Percentiles rank a stretch among this genome's conserved stretches.
phyloP scores from a whole-genome alignment of 2,797 vertebrate genomes.

The Morus bassanus region DNA sequence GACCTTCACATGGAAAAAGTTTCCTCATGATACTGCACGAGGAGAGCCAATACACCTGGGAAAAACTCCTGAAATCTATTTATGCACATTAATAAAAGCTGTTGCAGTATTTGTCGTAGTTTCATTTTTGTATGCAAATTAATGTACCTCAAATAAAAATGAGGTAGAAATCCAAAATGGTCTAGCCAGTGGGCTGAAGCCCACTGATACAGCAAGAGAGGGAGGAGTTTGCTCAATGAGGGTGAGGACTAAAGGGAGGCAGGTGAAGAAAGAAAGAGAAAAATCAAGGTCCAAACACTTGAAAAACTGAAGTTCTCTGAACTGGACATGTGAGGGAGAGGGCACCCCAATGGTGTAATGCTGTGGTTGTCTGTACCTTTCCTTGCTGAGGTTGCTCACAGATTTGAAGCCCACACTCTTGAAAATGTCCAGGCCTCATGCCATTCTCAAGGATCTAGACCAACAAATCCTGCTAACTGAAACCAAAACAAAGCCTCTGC shows the following conservation, averaged over 20 bases:
- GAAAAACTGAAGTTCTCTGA: neutral
- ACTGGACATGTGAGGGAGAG: neutral
- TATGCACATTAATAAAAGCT: neutral
- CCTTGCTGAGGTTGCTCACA: neutral
- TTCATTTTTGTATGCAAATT: neutral
- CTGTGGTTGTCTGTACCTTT: neutral
- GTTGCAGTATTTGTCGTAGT: neutral
- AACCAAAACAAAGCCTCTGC: neutral
- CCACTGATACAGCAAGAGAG: neutral
- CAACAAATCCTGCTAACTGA: neutral
- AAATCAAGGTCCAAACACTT: neutral
- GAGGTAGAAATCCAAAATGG: neutral
- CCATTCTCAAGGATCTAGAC: neutral
- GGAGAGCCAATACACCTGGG: accelerated
- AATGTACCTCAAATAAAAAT: neutral
- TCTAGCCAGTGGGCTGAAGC: neutral
- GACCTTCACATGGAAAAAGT: neutral
- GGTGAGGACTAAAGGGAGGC: neutral
- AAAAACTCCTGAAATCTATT: neutral
- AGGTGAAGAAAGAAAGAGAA: neutral
- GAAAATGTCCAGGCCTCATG: neutral
- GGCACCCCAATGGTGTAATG: accelerated
- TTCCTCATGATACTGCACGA: neutral
- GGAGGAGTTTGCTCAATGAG: neutral
- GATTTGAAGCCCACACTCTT: neutral